Percentiles rank a stretch among this genome's conserved stretches.
phyloP scores from a whole-genome alignment of 2,797 vertebrate species.

The Danio choprae region DNA sequence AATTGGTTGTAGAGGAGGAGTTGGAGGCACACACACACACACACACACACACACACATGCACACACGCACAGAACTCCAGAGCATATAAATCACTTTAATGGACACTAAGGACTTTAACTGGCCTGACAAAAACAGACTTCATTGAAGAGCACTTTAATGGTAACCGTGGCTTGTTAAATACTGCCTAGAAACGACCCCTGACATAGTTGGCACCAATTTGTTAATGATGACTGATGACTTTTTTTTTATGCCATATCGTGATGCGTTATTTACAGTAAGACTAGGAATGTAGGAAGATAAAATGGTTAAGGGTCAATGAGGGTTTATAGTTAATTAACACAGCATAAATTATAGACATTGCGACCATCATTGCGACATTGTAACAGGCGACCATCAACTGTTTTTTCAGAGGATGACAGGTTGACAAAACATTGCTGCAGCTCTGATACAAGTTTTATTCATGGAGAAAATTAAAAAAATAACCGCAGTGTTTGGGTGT shows the following conservation, averaged over 20 bases:
- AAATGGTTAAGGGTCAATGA: not conserved
- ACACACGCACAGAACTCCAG: too few species aligned
- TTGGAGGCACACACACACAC: conserved; percentile 1
- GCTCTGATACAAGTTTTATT: too few species aligned
- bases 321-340: too few species aligned
- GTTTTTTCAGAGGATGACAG: too few species aligned
- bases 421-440: too few species aligned
- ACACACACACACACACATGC: not conserved
- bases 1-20: conserved; percentile 36
- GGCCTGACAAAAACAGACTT: not conserved
- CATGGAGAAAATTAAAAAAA: too few species aligned
- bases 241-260: not conserved
- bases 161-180: conserved; percentile 29
- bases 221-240: not conserved
- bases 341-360: too few species aligned
- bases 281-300: not conserved
- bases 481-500: too few species aligned
- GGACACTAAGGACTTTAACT: conserved; percentile 37
- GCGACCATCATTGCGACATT: too few species aligned
- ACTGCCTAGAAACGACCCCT: conserved; percentile 19
- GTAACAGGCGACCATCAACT: too few species aligned
- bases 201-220: not conserved
- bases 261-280: not conserved
- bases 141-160: conserved; percentile 48
- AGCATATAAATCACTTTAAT: conserved; percentile 56